Evolutionary conservation across 1,140 invertebrate genomes (phyloP).

Genomic region (Cydia splendana): DNA sequence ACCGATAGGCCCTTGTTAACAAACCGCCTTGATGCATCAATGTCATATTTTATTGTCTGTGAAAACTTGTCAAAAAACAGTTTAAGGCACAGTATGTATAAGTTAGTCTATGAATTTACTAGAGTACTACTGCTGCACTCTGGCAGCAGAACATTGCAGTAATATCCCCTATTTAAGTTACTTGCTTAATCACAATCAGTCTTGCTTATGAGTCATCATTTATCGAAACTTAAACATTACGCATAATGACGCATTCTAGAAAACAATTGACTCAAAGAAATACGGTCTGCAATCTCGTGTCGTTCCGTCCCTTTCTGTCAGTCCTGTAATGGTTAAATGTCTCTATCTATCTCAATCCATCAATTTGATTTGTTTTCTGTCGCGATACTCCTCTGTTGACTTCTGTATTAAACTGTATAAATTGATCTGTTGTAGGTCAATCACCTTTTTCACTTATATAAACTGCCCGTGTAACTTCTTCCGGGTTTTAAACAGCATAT

Average conservation of each 20-base stretch:
- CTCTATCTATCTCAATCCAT: background rate
- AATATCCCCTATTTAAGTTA: background rate
- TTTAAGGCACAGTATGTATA: too few relatives aligned
- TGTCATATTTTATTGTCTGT: too few relatives aligned
- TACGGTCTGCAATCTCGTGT: background rate
- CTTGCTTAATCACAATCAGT: background rate
- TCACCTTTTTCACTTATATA: too few relatives aligned
- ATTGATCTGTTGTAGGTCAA: too few relatives aligned
- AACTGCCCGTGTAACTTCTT: too few relatives aligned
- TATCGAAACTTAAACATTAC: slow-evolving; percentile 4
- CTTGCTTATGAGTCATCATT: background rate
- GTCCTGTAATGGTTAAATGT: background rate
- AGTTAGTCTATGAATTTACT: too few relatives aligned
- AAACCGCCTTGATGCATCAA: too few relatives aligned
- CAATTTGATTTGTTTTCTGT: background rate
- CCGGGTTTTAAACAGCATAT: too few relatives aligned
- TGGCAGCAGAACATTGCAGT: too few relatives aligned
- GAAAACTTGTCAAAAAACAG: too few relatives aligned
- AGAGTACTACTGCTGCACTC: too few relatives aligned
- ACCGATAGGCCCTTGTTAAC: too few relatives aligned
- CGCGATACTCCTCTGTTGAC: background rate
- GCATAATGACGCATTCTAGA: background rate
- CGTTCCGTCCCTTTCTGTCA: background rate
- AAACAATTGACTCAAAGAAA: background rate
- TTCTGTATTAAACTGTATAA: background rate